Conservation (phyloP, 2,113 vertebrate genomes). For the Glaucomys volans region DNA sequence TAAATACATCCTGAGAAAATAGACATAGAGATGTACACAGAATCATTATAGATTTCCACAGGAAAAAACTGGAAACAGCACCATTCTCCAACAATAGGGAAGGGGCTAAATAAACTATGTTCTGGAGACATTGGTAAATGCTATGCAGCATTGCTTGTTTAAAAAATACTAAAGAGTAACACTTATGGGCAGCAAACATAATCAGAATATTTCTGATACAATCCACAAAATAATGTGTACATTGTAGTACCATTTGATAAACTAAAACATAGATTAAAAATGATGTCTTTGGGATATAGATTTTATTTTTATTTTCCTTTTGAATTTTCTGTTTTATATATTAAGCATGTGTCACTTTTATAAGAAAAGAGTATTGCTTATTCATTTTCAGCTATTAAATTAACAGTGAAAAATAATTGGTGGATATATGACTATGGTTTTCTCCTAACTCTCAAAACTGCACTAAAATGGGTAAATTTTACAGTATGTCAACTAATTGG, state of each 20-base stretch:
- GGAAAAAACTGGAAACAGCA: neutral
- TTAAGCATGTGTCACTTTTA: neutral
- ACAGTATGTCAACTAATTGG: neutral
- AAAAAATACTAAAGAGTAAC: neutral
- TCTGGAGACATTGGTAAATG: neutral
- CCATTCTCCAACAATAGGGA: neutral
- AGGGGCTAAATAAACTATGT: neutral
- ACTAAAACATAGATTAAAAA: slow-evolving; percentile 18
- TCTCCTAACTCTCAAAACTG: neutral
- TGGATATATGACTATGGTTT: neutral
- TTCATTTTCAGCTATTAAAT: neutral
- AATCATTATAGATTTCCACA: neutral
- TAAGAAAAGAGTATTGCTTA: neutral
- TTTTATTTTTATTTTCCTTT: slow-evolving; percentile 22
- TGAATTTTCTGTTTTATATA: neutral
- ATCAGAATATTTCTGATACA: neutral
- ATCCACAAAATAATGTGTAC: neutral
- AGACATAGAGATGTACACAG: neutral
- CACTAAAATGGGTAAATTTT: neutral
- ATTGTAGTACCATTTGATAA: neutral
- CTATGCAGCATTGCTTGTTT: neutral
- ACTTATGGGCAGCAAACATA: neutral
- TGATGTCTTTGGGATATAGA: neutral
- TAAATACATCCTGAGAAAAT: neutral
- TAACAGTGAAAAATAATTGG: slow-evolving; percentile 9